Percentiles rank a stretch among this genome's conserved stretches.
Evolutionary conservation across 2,113 vertebrate genomes (phyloP).

Genomic region (Aegithalos caudatus): DNA sequence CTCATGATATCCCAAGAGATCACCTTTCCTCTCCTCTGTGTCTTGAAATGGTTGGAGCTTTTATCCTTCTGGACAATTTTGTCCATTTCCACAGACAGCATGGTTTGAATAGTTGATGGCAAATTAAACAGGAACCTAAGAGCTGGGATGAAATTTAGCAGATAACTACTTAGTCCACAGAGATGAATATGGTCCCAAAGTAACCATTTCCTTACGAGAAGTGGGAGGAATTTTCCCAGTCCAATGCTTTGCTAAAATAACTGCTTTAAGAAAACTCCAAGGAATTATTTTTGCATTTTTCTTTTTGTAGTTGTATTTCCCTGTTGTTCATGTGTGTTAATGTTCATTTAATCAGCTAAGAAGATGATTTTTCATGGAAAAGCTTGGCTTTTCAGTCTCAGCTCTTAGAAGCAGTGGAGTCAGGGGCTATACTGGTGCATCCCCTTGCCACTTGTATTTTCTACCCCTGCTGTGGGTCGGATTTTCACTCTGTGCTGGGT

Average conservation of each 20-base stretch:
- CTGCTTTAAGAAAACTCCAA: background rate
- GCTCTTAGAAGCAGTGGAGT: background rate
- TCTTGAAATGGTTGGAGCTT: background rate
- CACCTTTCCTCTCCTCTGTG: background rate
- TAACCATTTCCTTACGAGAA: background rate
- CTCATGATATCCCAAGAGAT: background rate
- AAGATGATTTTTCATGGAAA: background rate
- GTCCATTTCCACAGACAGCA: background rate
- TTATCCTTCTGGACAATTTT: background rate
- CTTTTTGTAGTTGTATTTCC: background rate
- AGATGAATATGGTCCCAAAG: background rate
- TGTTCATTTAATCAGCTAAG: background rate
- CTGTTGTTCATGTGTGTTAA: background rate
- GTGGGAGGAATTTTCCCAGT: background rate
- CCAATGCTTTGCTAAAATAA: background rate
- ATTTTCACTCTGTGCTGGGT: background rate
- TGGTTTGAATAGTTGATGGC: background rate
- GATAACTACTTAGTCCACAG: background rate
- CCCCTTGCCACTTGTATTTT: background rate
- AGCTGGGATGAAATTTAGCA: background rate
- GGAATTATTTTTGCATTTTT: background rate
- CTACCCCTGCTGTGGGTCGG: background rate
- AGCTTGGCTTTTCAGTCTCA: background rate
- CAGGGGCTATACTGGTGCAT: background rate
- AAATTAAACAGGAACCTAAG: background rate